Percentiles rank a stretch among this genome's conserved stretches.
These are phyloP conservation scores for Pluvianellus socialis DNA, from an alignment of 2,113 vertebrate genomes.

Conservation along the genomic window DNA sequence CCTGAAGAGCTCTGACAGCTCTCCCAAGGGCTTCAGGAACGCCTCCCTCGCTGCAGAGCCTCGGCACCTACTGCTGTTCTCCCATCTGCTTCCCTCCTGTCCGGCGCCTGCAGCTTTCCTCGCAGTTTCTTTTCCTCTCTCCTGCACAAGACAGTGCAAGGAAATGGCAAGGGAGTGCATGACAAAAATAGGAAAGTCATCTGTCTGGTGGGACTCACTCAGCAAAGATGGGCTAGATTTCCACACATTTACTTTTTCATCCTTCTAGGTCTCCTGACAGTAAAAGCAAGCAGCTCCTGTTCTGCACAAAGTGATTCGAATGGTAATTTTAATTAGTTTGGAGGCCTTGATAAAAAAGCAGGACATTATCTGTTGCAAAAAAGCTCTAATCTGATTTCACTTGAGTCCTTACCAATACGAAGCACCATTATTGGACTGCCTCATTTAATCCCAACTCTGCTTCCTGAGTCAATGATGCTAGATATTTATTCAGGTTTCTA, in stretches of 20 bases:
- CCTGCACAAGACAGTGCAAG: not conserved
- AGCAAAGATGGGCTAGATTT: not conserved
- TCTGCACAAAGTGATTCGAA: not conserved
- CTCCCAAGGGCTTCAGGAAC: not conserved
- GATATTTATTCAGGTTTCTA: not conserved
- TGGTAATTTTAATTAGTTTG: slow-evolving; percentile 9
- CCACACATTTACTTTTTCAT: not conserved
- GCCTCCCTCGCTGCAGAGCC: not conserved
- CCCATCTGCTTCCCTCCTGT: not conserved
- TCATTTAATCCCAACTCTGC: slow-evolving; percentile 1
- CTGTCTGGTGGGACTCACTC: not conserved
- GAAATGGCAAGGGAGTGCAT: not conserved
- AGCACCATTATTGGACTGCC: not conserved
- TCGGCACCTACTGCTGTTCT: not conserved
- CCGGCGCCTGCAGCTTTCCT: not conserved
- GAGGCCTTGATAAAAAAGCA: slow-evolving; percentile 20
- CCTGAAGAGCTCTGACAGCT: not conserved
- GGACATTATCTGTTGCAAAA: not conserved
- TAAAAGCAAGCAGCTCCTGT: not conserved
- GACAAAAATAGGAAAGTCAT: not conserved
- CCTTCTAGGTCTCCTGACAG: not conserved
- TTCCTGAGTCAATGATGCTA: not conserved
- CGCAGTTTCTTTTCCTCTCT: not conserved
- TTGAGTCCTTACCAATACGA: not conserved
- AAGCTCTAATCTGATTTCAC: slow-evolving; percentile 24